phyloP scores from a whole-genome alignment of 2,888 invertebrate genomes.

The Campaea margaritaria region DNA sequence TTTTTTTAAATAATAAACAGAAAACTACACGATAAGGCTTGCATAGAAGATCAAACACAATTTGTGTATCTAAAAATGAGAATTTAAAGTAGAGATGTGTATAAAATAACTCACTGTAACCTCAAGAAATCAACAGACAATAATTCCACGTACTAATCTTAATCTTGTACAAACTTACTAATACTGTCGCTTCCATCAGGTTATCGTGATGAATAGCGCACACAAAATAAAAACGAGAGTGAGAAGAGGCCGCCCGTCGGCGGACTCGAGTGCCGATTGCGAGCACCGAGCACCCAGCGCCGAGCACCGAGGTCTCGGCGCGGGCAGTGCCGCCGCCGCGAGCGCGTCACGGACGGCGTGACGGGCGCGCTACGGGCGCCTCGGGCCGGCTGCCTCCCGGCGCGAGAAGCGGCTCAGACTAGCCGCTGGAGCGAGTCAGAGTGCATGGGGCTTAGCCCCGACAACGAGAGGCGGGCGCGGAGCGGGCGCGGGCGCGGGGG shows the following conservation, averaged over 20 bases:
- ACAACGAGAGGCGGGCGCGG: constrained; percentile 69
- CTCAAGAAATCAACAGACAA: constrained; percentile 39
- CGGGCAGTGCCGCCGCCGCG: constrained; percentile 41
- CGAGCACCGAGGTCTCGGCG: constrained; percentile 47
- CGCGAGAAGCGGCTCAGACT: constrained; percentile 80
- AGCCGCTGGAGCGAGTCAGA: constrained; percentile 70
- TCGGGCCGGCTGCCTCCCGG: constrained; percentile 41
- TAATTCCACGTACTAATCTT: constrained; percentile 52
- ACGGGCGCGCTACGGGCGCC: constrained; percentile 45
- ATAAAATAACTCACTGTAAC: constrained; percentile 7
- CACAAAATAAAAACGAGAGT: constrained; percentile 66
- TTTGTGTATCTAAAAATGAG: background rate
- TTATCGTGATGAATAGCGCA: constrained; percentile 52
- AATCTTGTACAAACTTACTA: constrained; percentile 73
- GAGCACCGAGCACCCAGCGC: constrained; percentile 48
- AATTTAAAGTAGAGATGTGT: background rate
- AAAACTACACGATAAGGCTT: background rate
- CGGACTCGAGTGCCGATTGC: constrained; percentile 57
- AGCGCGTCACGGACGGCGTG: constrained; percentile 34
- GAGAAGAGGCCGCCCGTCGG: constrained; percentile 63
- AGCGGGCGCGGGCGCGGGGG: constrained; percentile 48
- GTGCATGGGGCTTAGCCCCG: constrained; percentile 73
- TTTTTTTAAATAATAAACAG: too few relatives aligned
- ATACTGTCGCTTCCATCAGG: constrained; percentile 56
- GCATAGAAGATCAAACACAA: background rate